phyloP scores from a whole-genome alignment of 1,140 invertebrate genomes.

The Panulirus ornatus region DNA sequence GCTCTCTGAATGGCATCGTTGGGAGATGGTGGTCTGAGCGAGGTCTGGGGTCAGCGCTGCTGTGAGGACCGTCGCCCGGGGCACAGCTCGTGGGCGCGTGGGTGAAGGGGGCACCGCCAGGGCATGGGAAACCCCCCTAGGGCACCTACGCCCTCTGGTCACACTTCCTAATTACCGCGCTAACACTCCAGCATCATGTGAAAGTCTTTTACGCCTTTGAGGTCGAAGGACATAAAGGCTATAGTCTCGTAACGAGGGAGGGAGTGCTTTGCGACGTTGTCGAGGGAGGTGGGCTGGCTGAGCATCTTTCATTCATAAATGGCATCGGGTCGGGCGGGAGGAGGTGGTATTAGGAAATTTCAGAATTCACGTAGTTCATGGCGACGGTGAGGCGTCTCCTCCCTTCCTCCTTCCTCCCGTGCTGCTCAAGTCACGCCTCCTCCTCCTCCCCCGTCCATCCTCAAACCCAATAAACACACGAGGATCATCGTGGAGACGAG shows the following conservation, averaged over 20 bases:
- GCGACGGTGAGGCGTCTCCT: not conserved
- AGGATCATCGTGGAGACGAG: too few species aligned
- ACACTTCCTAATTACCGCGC: constrained; percentile 11
- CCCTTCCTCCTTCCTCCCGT: too few species aligned
- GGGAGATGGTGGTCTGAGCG: too few species aligned
- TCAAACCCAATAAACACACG: too few species aligned
- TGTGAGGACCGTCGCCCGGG: constrained; percentile 15
- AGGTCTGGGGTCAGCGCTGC: constrained; percentile 6
- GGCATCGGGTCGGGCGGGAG: not conserved
- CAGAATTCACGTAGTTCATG: constrained; percentile 17
- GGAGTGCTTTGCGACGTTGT: not conserved
- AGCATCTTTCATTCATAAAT: constrained; percentile 59
- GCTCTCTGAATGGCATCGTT: too few species aligned
- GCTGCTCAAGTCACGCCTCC: too few species aligned
- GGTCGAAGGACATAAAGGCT: not conserved
- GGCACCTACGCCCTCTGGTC: constrained; percentile 35
- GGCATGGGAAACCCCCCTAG: constrained; percentile 57
- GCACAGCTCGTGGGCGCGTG: constrained; percentile 54
- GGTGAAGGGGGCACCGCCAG: constrained; percentile 49
- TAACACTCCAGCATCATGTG: not conserved
- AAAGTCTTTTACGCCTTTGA: not conserved
- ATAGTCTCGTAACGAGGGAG: not conserved
- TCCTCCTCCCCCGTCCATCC: too few species aligned
- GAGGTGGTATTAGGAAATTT: not conserved
- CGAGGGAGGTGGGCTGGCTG: not conserved